Evolutionary conservation across 2,888 invertebrate species (phyloP).

Genomic region (Macrosoma leucophasiata): DNA sequence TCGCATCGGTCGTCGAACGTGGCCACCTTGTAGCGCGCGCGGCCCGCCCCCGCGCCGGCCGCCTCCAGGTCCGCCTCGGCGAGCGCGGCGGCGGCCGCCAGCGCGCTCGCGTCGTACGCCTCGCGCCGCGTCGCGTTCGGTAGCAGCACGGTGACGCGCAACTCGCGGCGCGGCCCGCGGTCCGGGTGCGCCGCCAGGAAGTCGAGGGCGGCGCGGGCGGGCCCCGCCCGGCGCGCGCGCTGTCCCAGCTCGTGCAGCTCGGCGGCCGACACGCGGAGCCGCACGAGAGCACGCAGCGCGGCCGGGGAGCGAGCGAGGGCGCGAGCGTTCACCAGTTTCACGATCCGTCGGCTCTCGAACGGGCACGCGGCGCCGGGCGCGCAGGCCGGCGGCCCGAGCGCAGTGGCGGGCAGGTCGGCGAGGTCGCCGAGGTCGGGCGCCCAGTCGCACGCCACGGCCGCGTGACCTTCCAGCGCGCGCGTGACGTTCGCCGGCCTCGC

Average conservation of each 20-base stretch:
- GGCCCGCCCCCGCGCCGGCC: constrained; percentile 5
- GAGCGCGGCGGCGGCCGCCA: constrained; percentile 45
- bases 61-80: constrained; percentile 39
- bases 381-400: constrained; percentile 51
- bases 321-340: constrained; percentile 48
- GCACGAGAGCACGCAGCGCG: constrained; percentile 40
- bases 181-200: constrained; percentile 32
- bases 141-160: constrained; percentile 42
- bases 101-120: constrained; percentile 35
- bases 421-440: constrained; percentile 27
- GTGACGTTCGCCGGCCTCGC: constrained; percentile 19
- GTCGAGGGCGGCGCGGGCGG: constrained; percentile 30
- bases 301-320: constrained; percentile 39
- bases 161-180: constrained; percentile 30
- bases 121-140: constrained; percentile 34
- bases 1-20: constrained; percentile 50
- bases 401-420: constrained; percentile 14
- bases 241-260: constrained; percentile 34
- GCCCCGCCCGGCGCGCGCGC: constrained; percentile 25
- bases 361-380: constrained; percentile 34
- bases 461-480: constrained; percentile 8
- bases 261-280: constrained; percentile 31
- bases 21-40: constrained; percentile 43
- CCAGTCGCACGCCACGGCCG: constrained; percentile 39
- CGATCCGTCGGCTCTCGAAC: constrained; percentile 51